Evolutionary conservation across 2,113 vertebrate species (phyloP).

Genomic region (Axis porcinus): DNA sequence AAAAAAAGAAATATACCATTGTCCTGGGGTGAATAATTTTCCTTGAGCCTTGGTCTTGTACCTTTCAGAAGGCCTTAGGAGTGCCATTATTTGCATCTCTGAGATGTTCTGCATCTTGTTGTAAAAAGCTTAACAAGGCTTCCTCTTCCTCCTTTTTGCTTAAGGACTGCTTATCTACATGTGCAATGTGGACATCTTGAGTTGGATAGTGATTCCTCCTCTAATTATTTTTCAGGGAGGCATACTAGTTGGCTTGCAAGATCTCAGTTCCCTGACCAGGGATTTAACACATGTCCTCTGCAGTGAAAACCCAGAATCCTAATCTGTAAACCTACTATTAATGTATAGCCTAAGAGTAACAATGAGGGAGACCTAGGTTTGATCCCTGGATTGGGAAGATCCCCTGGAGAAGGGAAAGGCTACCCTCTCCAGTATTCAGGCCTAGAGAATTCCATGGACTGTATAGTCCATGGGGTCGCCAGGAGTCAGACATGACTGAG

Average conservation of each 20-base stretch:
- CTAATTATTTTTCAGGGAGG: not conserved
- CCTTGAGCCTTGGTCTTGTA: not conserved
- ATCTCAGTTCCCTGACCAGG: not conserved
- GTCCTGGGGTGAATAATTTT: not conserved
- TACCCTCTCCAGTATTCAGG: not conserved
- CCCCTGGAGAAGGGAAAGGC: not conserved
- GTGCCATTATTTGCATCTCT: not conserved
- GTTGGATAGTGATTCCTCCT: not conserved
- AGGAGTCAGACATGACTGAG: not conserved
- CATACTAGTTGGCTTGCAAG: fast-evolving
- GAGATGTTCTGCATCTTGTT: not conserved
- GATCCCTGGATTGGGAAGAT: not conserved
- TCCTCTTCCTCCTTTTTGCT: not conserved
- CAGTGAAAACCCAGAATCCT: not conserved
- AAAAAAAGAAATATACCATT: not conserved
- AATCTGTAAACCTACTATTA: not conserved
- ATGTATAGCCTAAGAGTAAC: not conserved
- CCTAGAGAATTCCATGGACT: not conserved
- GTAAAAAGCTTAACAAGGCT: not conserved
- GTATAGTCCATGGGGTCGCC: not conserved
- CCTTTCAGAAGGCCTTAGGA: not conserved
- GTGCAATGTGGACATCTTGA: not conserved
- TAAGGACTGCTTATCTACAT: not conserved
- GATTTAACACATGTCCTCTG: not conserved
- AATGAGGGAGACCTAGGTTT: not conserved